A percentile compares a stretch with the other conserved stretches of the same genome.
Evolutionary conservation across 2,113 vertebrate species (phyloP).

Genomic region (Ciconia stormi): DNA sequence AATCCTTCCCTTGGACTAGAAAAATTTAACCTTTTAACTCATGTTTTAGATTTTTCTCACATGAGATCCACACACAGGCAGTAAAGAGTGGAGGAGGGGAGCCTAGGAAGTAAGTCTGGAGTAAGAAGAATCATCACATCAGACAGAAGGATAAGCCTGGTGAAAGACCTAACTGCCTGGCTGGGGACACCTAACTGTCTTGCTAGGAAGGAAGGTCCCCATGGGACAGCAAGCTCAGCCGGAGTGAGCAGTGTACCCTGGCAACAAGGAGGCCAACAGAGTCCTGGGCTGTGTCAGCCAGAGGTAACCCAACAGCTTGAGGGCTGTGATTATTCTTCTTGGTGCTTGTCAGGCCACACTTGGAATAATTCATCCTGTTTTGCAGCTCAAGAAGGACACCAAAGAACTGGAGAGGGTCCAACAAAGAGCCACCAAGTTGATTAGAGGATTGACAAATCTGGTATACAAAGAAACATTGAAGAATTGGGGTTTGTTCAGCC

Average conservation of each 20-base stretch:
- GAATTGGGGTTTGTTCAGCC: background rate
- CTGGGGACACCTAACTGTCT: background rate
- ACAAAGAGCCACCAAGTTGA: background rate
- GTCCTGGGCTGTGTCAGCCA: background rate
- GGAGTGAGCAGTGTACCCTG: background rate
- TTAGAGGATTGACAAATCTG: background rate
- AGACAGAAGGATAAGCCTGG: background rate
- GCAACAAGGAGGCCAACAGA: background rate
- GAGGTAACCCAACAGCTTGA: background rate
- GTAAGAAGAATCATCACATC: background rate
- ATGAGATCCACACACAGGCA: background rate
- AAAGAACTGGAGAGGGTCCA: background rate
- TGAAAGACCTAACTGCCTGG: background rate
- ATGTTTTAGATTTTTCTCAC: background rate
- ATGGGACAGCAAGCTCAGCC: background rate
- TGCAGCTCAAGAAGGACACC: background rate
- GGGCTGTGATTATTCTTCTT: background rate
- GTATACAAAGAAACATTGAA: background rate
- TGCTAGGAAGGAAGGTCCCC: background rate
- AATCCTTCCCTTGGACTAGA: background rate
- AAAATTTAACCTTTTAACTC: background rate
- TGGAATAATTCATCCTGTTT: background rate
- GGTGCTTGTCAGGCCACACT: rapidly evolving
- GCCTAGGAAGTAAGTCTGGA: background rate
- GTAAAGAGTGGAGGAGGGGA: background rate